Evolutionary conservation across 2,113 vertebrate species (phyloP).

Genomic region (Gyps fulvus): DNA sequence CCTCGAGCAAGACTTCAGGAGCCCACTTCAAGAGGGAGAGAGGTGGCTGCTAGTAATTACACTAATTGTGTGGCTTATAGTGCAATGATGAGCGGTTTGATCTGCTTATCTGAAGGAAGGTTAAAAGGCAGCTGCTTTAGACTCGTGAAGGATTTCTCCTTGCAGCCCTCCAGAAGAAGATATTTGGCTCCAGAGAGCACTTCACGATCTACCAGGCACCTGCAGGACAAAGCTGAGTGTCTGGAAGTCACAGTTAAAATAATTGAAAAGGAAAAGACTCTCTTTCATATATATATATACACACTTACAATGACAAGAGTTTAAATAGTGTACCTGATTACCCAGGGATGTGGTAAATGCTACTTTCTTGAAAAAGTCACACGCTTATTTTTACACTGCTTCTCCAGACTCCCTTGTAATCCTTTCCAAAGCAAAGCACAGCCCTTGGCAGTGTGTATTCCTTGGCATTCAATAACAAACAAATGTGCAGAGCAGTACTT

Average conservation of each 20-base stretch:
- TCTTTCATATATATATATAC: no score
- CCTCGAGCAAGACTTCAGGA: not conserved
- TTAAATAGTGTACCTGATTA: not conserved
- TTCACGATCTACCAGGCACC: not conserved
- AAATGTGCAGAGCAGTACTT: not conserved
- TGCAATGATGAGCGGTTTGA: not conserved
- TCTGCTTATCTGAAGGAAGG: not conserved
- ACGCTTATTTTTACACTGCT: not conserved
- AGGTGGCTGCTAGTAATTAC: not conserved
- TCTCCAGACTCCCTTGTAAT: not conserved
- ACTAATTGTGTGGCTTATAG: not conserved
- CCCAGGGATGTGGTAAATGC: not conserved
- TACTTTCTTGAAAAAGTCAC: not conserved
- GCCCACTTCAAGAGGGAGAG: not conserved
- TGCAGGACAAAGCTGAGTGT: not conserved
- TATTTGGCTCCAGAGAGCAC: not conserved
- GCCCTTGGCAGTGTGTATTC: not conserved
- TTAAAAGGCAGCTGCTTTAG: not conserved
- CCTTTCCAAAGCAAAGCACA: not conserved
- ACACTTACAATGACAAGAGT: not conserved
- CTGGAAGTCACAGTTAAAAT: not conserved
- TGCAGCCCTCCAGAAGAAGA: not conserved
- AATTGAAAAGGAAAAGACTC: not conserved
- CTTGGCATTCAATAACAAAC: rapidly evolving
- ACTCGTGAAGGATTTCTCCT: not conserved